Evolutionary conservation across 2,888 invertebrate species (phyloP).

Genomic region (Anthophora plumipes): DNA sequence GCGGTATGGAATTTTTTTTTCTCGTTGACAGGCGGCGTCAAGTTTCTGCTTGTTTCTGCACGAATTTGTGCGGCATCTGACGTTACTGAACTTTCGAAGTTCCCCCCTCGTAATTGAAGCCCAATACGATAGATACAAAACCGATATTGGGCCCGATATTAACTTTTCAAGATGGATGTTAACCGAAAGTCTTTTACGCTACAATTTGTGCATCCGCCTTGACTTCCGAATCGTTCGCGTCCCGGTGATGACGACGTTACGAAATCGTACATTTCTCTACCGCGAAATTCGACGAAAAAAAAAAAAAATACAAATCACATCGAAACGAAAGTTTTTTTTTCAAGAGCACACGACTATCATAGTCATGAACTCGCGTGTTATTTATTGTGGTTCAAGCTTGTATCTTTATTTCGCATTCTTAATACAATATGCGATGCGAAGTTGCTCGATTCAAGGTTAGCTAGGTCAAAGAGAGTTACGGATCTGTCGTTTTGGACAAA

Average conservation of each 20-base stretch:
- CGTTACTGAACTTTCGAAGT: slow-evolving; percentile 21
- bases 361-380: background rate
- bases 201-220: slow-evolving; percentile 1
- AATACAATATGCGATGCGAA: slow-evolving; percentile 47
- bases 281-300: background rate
- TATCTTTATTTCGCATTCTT: slow-evolving; percentile 46
- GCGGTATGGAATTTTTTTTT: slow-evolving; percentile 6
- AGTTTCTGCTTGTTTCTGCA: slow-evolving; percentile 22
- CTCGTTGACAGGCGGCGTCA: slow-evolving; percentile 48
- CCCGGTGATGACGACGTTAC: background rate
- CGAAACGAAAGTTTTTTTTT: background rate
- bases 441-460: slow-evolving; percentile 68
- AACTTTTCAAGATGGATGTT: slow-evolving; percentile 31
- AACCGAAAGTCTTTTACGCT: slow-evolving; percentile 9
- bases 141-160: slow-evolving; percentile 7
- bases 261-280: background rate
- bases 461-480: slow-evolving; percentile 65
- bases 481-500: slow-evolving; percentile 43
- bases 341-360: background rate
- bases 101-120: background rate
- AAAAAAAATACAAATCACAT: background rate
- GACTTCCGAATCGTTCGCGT: background rate
- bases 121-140: slow-evolving; percentile 1
- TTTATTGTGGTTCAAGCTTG: slow-evolving; percentile 18
- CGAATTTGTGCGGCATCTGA: slow-evolving; percentile 44